Conservation (phyloP, 1,140 invertebrate species). For the Polypedilum pembai region DNA sequence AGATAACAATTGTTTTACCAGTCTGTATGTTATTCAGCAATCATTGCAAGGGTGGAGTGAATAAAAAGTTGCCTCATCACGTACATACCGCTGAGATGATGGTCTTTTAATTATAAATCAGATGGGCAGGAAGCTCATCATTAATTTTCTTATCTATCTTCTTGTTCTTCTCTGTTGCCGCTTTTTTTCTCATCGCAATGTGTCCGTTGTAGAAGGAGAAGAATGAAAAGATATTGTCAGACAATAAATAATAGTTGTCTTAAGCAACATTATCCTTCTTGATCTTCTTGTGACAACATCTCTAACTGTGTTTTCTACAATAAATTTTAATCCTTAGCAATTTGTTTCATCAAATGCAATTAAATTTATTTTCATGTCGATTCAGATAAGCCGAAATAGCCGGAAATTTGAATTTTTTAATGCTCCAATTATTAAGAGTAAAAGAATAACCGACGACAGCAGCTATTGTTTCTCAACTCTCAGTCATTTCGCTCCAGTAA, state of each 20-base stretch:
- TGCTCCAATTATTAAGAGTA: constrained; percentile 16
- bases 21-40: background rate
- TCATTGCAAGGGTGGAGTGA: background rate
- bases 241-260: constrained; percentile 27
- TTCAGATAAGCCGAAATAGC: constrained; percentile 9
- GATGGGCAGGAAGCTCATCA: constrained; percentile 21
- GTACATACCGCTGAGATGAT: constrained; percentile 20
- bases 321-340: constrained; percentile 9
- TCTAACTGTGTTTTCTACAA: background rate
- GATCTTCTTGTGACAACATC: constrained; percentile 16
- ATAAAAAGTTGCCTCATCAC: background rate
- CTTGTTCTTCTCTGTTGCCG: background rate
- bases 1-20: background rate
- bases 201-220: background rate
- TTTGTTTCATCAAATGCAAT: constrained; percentile 19
- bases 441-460: background rate
- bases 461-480: background rate
- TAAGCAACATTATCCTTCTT: constrained; percentile 7
- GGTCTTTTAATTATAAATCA: constrained; percentile 28
- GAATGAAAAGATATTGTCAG: background rate
- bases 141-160: constrained; percentile 17
- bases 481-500: background rate
- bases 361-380: constrained; percentile 27
- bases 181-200: background rate
- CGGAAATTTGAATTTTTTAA: constrained; percentile 25